These are phyloP conservation scores for Epistrophella euchroma DNA, from an alignment of 2,888 invertebrate species.

Conservation along the genomic window DNA sequence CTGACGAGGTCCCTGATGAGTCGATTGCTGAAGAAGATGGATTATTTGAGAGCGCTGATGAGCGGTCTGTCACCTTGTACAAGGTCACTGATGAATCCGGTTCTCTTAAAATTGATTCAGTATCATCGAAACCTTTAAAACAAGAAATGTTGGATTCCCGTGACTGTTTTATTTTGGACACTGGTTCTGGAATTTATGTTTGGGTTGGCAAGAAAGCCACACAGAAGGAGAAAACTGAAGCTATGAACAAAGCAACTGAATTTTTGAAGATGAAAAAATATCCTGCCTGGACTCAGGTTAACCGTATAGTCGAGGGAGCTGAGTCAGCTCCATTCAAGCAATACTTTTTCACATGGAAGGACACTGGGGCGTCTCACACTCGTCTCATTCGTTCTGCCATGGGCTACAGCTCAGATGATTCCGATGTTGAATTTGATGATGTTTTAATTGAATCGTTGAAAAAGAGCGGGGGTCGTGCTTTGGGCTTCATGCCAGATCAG, in stretches of 20 bases:
- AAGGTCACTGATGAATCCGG: constrained; percentile 90
- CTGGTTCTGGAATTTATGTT: constrained; percentile 91
- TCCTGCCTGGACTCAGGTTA: constrained; percentile 88
- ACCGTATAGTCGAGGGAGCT: constrained; percentile 91
- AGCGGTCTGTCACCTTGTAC: constrained; percentile 87
- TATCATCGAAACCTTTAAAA: constrained; percentile 89
- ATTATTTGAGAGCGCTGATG: constrained; percentile 88
- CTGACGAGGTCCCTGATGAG: constrained; percentile 88
- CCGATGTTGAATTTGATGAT: constrained; percentile 80
- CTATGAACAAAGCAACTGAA: constrained; percentile 89
- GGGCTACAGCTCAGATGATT: constrained; percentile 82
- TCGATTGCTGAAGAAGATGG: constrained; percentile 90
- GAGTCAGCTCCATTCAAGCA: constrained; percentile 95
- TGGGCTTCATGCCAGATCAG: constrained; percentile 91
- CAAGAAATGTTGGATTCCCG: constrained; percentile 85
- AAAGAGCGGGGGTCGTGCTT: constrained; percentile 86
- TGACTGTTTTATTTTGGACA: constrained; percentile 92
- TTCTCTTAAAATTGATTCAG: constrained; percentile 87
- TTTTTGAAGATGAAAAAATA: constrained; percentile 88
- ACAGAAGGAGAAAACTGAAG: constrained; percentile 89
- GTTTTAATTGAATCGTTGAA: constrained; percentile 82
- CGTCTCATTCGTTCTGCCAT: constrained; percentile 85
- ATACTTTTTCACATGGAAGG: constrained; percentile 93
- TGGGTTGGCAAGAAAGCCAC: constrained; percentile 93
- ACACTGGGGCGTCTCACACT: constrained; percentile 86